These are phyloP conservation scores for Chaetura pelagica DNA, from an alignment of 2,113 vertebrate genomes.

Conservation along the genomic window DNA sequence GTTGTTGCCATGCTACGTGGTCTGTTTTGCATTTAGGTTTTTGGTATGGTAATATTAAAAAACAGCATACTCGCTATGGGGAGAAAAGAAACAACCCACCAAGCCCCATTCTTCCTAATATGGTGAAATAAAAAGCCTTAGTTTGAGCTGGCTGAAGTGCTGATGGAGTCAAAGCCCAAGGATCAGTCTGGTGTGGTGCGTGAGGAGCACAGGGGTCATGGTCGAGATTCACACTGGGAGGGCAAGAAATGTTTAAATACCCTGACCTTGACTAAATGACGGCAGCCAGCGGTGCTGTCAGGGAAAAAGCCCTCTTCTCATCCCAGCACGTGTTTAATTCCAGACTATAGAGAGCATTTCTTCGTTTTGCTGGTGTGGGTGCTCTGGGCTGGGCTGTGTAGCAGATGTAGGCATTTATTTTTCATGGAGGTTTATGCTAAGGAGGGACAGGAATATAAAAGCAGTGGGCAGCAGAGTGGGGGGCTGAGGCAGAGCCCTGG, in stretches of 20 bases:
- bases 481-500: not conserved
- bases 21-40: conserved; percentile 61
- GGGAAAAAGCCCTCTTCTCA: not conserved
- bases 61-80: conserved; percentile 13
- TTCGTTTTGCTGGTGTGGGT: not conserved
- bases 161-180: not conserved
- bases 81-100: not conserved
- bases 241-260: conserved; percentile 61
- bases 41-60: conserved; percentile 47
- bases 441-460: not conserved
- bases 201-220: not conserved
- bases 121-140: conserved; percentile 55
- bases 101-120: conserved; percentile 68
- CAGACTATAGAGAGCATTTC: not conserved
- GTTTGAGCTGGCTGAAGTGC: not conserved
- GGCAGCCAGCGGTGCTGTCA: not conserved
- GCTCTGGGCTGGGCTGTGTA: not conserved
- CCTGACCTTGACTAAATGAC: conserved; percentile 31
- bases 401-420: not conserved
- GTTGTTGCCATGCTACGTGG: not conserved
- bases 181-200: not conserved
- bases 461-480: not conserved
- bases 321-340: not conserved
- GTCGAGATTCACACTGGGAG: conserved; percentile 14
- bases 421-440: not conserved